A percentile compares a stretch with the other conserved stretches of the same genome.
phyloP scores from a whole-genome alignment of 2,888 invertebrate genomes.

The Lasioglossum vierecki region DNA sequence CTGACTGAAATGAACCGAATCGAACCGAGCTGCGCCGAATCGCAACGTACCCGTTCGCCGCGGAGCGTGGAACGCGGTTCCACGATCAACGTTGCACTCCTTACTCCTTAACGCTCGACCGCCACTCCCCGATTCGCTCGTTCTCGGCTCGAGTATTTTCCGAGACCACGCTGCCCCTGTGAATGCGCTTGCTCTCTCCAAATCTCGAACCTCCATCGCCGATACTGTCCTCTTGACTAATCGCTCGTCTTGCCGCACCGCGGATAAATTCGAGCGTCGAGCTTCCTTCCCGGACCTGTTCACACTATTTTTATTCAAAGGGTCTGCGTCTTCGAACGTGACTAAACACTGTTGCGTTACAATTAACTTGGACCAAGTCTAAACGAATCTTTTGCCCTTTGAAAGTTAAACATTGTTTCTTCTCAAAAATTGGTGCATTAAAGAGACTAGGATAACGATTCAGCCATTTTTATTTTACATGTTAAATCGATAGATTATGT shows the following conservation, averaged over 20 bases:
- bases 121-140: constrained; percentile 32
- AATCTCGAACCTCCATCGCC: neutral
- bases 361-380: neutral
- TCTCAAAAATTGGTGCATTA: too few relatives aligned
- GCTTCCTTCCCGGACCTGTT: neutral
- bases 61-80: neutral
- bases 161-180: neutral
- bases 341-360: neutral
- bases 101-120: constrained; percentile 22
- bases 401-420: too few relatives aligned
- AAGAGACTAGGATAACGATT: too few relatives aligned
- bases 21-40: constrained; percentile 67
- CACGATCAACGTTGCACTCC: constrained; percentile 3
- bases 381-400: neutral
- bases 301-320: neutral
- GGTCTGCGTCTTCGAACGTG: neutral
- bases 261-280: neutral
- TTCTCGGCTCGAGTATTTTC: neutral
- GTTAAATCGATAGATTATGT: too few relatives aligned
- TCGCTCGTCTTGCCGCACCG: neutral
- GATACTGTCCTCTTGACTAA: neutral
- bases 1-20: constrained; percentile 81
- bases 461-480: too few relatives aligned
- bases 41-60: constrained; percentile 12
- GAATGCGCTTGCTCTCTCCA: neutral